Percentiles rank a stretch among this genome's conserved stretches.
These are phyloP conservation scores for Brachylomia viminalis DNA, from an alignment of 2,888 invertebrate genomes.

Conservation along the genomic window DNA sequence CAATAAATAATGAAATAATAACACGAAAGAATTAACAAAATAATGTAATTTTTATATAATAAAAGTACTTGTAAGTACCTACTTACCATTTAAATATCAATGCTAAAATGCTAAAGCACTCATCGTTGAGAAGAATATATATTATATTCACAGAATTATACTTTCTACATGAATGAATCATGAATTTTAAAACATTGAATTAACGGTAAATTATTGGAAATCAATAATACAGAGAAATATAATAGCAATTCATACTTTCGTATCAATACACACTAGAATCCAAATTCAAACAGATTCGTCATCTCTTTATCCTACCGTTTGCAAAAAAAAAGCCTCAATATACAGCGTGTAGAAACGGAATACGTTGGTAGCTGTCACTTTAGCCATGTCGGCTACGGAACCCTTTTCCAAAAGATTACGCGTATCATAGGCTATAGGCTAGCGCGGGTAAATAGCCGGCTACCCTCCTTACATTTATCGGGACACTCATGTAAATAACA, in stretches of 20 bases:
- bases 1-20: too few species aligned
- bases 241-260: conserved; percentile 12
- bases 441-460: conserved; percentile 78
- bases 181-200: conserved; percentile 1
- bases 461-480: conserved; percentile 82
- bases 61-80: background rate
- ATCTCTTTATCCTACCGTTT: conserved; percentile 37
- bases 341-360: conserved; percentile 62
- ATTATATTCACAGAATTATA: background rate
- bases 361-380: conserved; percentile 68
- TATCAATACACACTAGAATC: conserved; percentile 19
- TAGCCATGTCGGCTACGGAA: conserved; percentile 68
- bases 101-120: conserved; percentile 5
- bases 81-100: background rate
- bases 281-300: conserved; percentile 30
- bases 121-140: conserved; percentile 10
- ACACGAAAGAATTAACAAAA: background rate
- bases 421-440: conserved; percentile 80
- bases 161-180: too few species aligned
- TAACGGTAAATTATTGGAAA: background rate
- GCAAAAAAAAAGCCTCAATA: conserved; percentile 64
- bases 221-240: conserved; percentile 4
- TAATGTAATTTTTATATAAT: background rate
- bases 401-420: conserved; percentile 87
- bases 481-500: conserved; percentile 86